These are phyloP conservation scores for Euleptes europaea DNA, from an alignment of 2,113 vertebrate species.

Conservation along the genomic window DNA sequence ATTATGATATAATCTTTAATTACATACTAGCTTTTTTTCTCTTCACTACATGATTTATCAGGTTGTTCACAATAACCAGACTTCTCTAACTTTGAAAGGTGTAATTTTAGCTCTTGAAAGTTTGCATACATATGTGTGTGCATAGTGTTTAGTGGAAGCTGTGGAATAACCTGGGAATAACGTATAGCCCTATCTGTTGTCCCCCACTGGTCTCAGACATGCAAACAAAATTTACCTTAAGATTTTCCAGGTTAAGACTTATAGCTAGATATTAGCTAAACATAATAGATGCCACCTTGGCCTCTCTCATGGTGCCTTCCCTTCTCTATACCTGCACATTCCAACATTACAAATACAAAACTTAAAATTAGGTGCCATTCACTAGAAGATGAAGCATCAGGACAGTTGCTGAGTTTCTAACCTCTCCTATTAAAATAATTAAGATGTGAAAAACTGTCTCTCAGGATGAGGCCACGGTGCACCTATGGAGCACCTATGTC, in stretches of 20 bases:
- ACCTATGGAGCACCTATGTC: too few species aligned
- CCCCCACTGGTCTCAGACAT: background rate
- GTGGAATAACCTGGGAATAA: too few species aligned
- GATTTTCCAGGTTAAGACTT: background rate
- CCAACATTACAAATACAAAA: background rate
- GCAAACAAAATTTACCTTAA: background rate
- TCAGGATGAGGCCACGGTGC: background rate
- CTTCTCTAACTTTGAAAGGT: background rate
- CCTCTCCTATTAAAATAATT: background rate
- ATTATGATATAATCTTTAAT: constrained; percentile 6
- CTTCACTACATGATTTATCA: background rate
- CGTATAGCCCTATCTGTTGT: background rate
- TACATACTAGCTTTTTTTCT: constrained; percentile 17
- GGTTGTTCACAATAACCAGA: background rate
- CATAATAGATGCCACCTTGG: background rate
- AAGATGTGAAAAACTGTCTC: background rate
- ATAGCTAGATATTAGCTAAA: background rate
- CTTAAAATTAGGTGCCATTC: background rate
- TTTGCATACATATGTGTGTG: too few species aligned
- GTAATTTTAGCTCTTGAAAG: background rate
- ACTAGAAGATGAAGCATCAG: background rate
- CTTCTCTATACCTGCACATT: background rate
- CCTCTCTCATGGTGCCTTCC: too few species aligned
- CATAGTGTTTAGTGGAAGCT: background rate
- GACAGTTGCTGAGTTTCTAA: background rate